phyloP scores from a whole-genome alignment of 2,888 invertebrate species.

The Isotomurus palustris region DNA sequence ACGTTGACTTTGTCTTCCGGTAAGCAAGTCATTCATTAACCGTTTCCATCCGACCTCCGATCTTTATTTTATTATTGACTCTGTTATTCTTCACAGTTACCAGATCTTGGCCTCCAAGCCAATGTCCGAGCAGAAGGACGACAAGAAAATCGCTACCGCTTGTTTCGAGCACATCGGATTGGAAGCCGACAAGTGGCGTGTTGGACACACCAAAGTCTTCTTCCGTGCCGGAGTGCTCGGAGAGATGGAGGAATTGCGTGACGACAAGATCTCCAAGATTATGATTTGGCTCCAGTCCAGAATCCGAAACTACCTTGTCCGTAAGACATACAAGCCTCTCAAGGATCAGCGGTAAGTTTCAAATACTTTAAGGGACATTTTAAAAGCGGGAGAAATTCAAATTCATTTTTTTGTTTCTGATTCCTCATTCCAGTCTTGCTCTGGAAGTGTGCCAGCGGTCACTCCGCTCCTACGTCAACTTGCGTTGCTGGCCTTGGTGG shows the following conservation, averaged over 20 bases:
- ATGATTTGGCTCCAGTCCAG: constrained; percentile 50
- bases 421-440: constrained; percentile 26
- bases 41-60: neutral
- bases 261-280: constrained; percentile 54
- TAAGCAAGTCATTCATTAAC: neutral
- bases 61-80: neutral
- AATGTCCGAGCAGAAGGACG: constrained; percentile 74
- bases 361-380: neutral
- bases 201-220: constrained; percentile 96
- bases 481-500: constrained; percentile 41
- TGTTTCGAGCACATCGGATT: constrained; percentile 81
- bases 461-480: constrained; percentile 31
- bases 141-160: constrained; percentile 78
- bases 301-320: constrained; percentile 27
- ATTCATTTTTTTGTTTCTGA: no score
- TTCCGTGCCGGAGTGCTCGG: constrained; percentile 52
- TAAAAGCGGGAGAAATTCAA: neutral
- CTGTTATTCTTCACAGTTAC: constrained; percentile 62
- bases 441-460: constrained; percentile 34
- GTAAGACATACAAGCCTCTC: constrained; percentile 33
- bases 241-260: constrained; percentile 56
- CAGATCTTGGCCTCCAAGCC: constrained; percentile 97
- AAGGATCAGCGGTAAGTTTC: constrained; percentile 73
- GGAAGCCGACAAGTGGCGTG: constrained; percentile 90
- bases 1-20: constrained; percentile 75